Base-by-base conservation (phyloP, 2,797 vertebrate genomes). In the Mallotus villosus region DNA sequence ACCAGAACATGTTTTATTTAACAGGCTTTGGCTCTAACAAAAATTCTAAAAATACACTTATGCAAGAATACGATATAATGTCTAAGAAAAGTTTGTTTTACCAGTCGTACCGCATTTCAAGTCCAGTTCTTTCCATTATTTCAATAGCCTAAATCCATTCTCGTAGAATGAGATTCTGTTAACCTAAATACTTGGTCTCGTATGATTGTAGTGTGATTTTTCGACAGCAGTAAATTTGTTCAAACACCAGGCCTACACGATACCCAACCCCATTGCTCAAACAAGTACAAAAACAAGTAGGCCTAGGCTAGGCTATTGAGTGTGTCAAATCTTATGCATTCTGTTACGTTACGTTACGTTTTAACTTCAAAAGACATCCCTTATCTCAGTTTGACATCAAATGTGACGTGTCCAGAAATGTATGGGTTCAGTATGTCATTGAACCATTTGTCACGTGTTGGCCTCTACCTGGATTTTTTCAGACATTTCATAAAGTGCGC, bases 1-100 rank as follows among this genome's bases (percentile, higher is more conserved):
- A 91, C 87, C 91, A 89, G 91, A 93, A 88, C 92, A 94, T 94
- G 93, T 94, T 94, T 94, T 94, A 94, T 94, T 94, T 92, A 94
- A 93, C 90, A 94, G 87, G 84, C 89, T 93, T 81, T 92, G 91
- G 92, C 90, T 94, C 91, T 89, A 90, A 90, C 88, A 87, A 89
- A 82, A 84, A 77, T 89, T 19, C 87, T 91, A 92, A 92, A 93
- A 91, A 93, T 92, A 91, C 91, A 92, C 90, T 92, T 91, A 89
- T 92, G 91, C 88, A 91, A 86, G 81, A 85, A 86, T 89, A 87
- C 90, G 84, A 86, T 87, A 80, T 70, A 78, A 91, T 91, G 86
- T 92, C 90, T 88, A 91, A 92, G 89, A 90, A 90, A 87, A 84
- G 88, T 87, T 87, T 89, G 83, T 87, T 88, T 84, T 84, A 82